Evolutionary conservation across 2,113 vertebrate species (phyloP).

Genomic region (Pollachius pollachius): DNA sequence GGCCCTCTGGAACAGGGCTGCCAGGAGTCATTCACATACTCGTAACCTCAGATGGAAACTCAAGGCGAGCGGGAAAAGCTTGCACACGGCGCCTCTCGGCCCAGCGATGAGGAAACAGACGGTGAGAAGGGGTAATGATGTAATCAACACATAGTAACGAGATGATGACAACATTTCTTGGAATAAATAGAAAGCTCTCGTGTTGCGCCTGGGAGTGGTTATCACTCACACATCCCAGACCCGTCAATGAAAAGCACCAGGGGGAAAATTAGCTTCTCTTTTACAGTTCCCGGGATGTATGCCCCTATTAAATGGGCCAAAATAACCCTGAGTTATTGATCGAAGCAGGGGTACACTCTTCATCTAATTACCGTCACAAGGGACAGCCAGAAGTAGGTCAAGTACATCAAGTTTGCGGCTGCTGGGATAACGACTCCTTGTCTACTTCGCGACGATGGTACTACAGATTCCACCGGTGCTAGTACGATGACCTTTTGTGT

Average conservation of each 20-base stretch:
- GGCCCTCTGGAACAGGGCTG: conserved; percentile 28
- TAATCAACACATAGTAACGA: conserved; percentile 23
- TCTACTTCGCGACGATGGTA: too few relatives aligned
- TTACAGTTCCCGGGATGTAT: too few relatives aligned
- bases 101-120: conserved; percentile 17
- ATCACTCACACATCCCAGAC: background rate
- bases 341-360: too few relatives aligned
- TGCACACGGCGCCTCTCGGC: conserved; percentile 32
- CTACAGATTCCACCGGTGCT: too few relatives aligned
- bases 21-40: conserved; percentile 40
- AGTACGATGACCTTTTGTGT: too few relatives aligned
- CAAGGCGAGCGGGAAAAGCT: conserved; percentile 10
- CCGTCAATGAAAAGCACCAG: background rate
- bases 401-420: too few relatives aligned
- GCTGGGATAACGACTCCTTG: too few relatives aligned
- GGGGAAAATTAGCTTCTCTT: background rate
- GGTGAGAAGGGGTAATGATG: conserved; percentile 27
- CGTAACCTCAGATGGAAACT: conserved; percentile 2
- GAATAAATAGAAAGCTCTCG: background rate
- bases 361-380: too few relatives aligned
- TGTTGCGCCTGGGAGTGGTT: background rate
- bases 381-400: too few relatives aligned
- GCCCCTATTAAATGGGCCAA: too few relatives aligned
- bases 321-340: too few relatives aligned
- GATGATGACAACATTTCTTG: conserved; percentile 13